Percentiles rank a stretch among this genome's conserved stretches.
phyloP scores from a whole-genome alignment of 1,140 invertebrate species.

The Apis mellifera region DNA sequence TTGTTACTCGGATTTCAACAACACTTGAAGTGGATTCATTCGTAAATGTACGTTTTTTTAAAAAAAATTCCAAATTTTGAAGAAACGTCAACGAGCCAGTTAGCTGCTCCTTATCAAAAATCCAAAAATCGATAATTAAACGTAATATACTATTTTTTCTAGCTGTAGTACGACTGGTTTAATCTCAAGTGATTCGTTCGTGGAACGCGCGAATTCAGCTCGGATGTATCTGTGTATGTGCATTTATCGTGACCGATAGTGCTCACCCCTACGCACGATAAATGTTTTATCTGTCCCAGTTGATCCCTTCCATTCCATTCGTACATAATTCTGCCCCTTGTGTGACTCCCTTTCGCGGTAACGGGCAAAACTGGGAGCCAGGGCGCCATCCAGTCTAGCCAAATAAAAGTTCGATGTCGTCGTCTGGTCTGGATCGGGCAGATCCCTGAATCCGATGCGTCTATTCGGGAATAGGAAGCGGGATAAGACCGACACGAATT shows the following conservation, averaged over 20 bases:
- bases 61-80: too few relatives aligned
- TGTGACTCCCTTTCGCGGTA: conserved; percentile 21
- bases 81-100: too few relatives aligned
- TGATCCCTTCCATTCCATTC: conserved; percentile 12
- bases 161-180: not conserved
- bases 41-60: too few relatives aligned
- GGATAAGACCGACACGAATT: not conserved
- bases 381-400: conserved; percentile 67
- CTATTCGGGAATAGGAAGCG: not conserved
- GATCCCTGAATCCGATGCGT: not conserved
- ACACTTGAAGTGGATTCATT: too few relatives aligned
- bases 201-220: not conserved
- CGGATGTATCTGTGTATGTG: not conserved
- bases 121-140: too few relatives aligned
- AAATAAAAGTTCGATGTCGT: conserved; percentile 67
- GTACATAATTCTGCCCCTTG: conserved; percentile 17
- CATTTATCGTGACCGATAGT: not conserved
- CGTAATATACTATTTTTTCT: too few relatives aligned
- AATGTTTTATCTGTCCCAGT: conserved; percentile 30
- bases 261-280: conserved; percentile 1
- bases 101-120: too few relatives aligned
- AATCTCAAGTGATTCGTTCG: not conserved
- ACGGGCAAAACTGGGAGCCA: conserved; percentile 59
- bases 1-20: too few relatives aligned
- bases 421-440: conserved; percentile 32